Evolutionary conservation across 2,888 invertebrate genomes (phyloP).

Genomic region (Timema cristinae): DNA sequence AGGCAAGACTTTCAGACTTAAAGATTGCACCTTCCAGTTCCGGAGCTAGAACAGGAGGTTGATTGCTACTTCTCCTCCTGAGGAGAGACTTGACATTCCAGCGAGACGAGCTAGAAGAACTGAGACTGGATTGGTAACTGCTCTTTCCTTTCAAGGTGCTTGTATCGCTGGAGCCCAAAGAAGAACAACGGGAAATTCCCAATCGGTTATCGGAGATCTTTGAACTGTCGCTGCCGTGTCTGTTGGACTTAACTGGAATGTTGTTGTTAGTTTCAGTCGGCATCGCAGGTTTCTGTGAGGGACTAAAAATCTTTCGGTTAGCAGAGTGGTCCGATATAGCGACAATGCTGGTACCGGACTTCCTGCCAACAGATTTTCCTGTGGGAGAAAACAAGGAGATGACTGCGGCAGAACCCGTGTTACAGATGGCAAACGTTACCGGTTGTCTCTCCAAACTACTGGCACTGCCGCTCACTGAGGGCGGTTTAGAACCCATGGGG

Average conservation of each 20-base stretch:
- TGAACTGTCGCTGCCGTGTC: too few species aligned
- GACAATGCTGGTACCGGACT: not conserved
- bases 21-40: constrained; percentile 50
- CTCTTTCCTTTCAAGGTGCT: constrained; percentile 10
- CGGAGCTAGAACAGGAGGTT: constrained; percentile 43
- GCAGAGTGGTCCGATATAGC: too few species aligned
- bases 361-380: not conserved
- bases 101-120: constrained; percentile 17
- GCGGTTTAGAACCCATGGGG: constrained; percentile 27
- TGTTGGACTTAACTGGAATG: too few species aligned
- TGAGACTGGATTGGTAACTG: constrained; percentile 18
- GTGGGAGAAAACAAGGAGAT: constrained; percentile 44
- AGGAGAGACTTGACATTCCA: constrained; percentile 27
- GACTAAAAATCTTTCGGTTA: too few species aligned
- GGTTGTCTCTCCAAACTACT: constrained; percentile 38
- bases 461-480: constrained; percentile 43
- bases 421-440: constrained; percentile 45
- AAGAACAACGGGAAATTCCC: not conserved
- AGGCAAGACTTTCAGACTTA: constrained; percentile 51
- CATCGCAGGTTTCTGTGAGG: too few species aligned
- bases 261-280: too few species aligned
- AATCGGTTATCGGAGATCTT: too few species aligned
- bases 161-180: constrained; percentile 5
- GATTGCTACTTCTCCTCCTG: constrained; percentile 35
- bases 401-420: constrained; percentile 46